Percentiles rank a stretch among this genome's conserved stretches.
These are phyloP conservation scores for Trichechus manatus DNA, from an alignment of 2,113 vertebrate species.

Conservation along the genomic window DNA sequence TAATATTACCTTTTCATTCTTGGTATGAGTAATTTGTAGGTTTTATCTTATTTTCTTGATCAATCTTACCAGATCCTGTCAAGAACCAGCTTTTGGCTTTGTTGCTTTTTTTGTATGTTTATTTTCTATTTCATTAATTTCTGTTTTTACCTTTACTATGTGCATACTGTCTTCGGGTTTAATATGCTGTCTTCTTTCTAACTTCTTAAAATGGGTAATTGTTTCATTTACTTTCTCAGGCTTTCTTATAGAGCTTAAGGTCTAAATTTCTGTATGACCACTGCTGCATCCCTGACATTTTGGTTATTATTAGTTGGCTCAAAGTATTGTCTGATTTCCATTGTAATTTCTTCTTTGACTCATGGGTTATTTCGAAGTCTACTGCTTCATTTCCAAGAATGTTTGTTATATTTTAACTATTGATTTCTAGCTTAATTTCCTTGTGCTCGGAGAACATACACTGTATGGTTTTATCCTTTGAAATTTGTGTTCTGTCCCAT, in stretches of 20 bases:
- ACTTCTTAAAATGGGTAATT: conserved; percentile 23
- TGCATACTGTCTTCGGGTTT: background rate
- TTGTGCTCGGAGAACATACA: conserved; percentile 31
- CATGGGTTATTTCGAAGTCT: conserved; percentile 54
- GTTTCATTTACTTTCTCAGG: conserved; percentile 12
- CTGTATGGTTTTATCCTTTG: background rate
- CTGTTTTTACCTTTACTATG: background rate
- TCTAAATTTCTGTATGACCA: conserved; percentile 4
- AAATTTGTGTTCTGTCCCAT: conserved; percentile 1
- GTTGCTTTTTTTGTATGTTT: conserved; percentile 14
- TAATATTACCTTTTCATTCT: background rate
- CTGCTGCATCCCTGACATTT: background rate
- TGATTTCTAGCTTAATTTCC: conserved; percentile 44
- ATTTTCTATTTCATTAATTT: conserved; percentile 28
- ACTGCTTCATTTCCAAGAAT: background rate
- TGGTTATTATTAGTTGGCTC: conserved; percentile 57
- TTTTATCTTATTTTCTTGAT: conserved; percentile 32
- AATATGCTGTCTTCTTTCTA: conserved; percentile 29
- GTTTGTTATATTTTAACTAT: conserved; percentile 40
- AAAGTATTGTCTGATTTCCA: conserved; percentile 46
- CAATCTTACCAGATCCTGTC: background rate
- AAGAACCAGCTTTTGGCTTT: background rate
- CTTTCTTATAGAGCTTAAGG: background rate
- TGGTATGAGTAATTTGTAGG: conserved; percentile 22
- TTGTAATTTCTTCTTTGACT: conserved; percentile 48